A percentile compares a stretch with the other conserved stretches of the same genome.
Evolutionary conservation across 2,888 invertebrate genomes (phyloP).

Genomic region (Odontothrips loti): DNA sequence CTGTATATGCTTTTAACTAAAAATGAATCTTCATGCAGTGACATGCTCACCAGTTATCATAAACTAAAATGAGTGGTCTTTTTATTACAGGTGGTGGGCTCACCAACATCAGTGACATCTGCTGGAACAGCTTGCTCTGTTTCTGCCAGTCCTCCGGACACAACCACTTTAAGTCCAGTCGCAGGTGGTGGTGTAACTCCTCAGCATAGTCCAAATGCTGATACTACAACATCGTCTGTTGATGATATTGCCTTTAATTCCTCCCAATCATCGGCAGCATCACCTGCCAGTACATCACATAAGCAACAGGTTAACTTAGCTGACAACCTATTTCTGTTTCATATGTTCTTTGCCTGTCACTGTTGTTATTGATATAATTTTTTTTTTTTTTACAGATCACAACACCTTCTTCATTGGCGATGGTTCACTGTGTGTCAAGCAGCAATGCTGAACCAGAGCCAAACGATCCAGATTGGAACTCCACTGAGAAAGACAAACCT

Average conservation of each 20-base stretch:
- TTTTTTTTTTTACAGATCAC: background rate
- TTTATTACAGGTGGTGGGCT: conserved; percentile 34
- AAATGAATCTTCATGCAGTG: no score
- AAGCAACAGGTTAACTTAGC: conserved; percentile 33
- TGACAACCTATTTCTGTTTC: background rate
- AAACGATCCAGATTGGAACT: conserved; percentile 27
- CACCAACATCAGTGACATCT: background rate
- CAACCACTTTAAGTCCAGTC: conserved; percentile 77
- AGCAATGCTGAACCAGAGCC: conserved; percentile 64
- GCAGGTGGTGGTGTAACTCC: conserved; percentile 51
- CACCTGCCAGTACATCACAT: conserved; percentile 37
- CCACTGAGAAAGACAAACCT: conserved; percentile 28
- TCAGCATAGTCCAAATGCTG: conserved; percentile 42
- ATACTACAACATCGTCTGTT: conserved; percentile 49
- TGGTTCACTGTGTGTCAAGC: conserved; percentile 85
- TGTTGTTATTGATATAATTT: conserved; percentile 28
- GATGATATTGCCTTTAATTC: conserved; percentile 1
- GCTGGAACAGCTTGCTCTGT: conserved; percentile 44
- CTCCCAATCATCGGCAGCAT: conserved; percentile 42
- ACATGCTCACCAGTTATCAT: no score
- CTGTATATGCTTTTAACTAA: no score
- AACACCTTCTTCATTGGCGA: conserved; percentile 52
- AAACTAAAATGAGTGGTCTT: no score
- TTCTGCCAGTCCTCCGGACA: conserved; percentile 71
- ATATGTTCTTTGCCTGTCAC: background rate